A percentile compares a stretch with the other conserved stretches of the same genome.
Conservation (phyloP, 1,140 invertebrate genomes). For the Diabrotica undecimpunctata region DNA sequence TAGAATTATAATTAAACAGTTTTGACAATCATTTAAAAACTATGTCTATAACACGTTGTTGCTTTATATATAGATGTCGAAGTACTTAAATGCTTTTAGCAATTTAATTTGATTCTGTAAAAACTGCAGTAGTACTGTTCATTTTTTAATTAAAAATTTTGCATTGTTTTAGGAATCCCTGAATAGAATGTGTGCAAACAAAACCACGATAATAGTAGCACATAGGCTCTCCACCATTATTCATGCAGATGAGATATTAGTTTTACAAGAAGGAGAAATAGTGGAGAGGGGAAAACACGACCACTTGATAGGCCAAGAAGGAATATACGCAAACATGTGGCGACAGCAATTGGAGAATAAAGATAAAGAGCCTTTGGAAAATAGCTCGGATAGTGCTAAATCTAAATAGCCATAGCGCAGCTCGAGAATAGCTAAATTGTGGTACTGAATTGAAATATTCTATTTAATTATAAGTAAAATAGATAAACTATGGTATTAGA, state of each 20-base stretch:
- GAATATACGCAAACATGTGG: constrained; percentile 86
- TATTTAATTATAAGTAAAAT: no score
- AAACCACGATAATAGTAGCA: constrained; percentile 89
- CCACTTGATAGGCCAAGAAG: constrained; percentile 64
- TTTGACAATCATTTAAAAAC: no score
- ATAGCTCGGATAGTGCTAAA: constrained; percentile 20
- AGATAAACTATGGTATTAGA: no score
- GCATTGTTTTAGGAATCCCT: constrained; percentile 55
- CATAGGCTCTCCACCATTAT: constrained; percentile 91
- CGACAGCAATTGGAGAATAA: constrained; percentile 68
- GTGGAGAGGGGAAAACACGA: constrained; percentile 89
- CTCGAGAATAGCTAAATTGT: no score
- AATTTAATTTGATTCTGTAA: no score
- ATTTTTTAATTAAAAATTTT: background rate
- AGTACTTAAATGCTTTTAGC: no score
- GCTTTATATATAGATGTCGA: no score
- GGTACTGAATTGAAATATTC: no score
- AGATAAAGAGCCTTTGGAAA: constrained; percentile 22
- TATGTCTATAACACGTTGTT: no score
- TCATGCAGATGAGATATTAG: constrained; percentile 89
- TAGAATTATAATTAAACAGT: no score
- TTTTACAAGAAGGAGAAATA: constrained; percentile 84
- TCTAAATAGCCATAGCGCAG: no score
- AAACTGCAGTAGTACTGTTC: no score
- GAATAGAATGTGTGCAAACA: constrained; percentile 68